Evolutionary conservation across 2,113 vertebrate species (phyloP).

Genomic region (Gasterosteus aculeatus): DNA sequence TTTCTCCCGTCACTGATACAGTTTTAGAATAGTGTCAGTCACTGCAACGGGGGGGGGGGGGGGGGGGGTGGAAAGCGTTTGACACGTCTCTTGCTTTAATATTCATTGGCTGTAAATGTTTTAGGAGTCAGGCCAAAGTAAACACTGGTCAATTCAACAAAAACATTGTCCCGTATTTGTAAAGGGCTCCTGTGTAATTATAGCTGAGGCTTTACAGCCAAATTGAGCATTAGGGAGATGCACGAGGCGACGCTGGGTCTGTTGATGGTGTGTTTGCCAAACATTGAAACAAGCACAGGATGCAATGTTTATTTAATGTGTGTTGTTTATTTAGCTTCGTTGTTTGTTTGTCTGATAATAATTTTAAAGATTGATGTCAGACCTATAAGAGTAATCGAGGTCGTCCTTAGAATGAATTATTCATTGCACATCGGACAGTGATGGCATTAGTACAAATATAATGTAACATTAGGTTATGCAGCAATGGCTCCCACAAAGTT

Average conservation of each 20-base stretch:
- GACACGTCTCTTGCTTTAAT: conserved; percentile 47
- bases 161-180: conserved; percentile 50
- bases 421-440: background rate
- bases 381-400: background rate
- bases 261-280: conserved; percentile 48
- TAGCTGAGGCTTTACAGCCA: conserved; percentile 47
- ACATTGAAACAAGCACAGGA: conserved; percentile 16
- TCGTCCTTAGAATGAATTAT: background rate
- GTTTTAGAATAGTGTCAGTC: conserved; percentile 13
- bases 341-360: conserved; percentile 19
- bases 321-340: conserved; percentile 15
- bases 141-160: conserved; percentile 58
- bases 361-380: conserved; percentile 17
- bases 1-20: conserved; percentile 25
- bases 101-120: conserved; percentile 69
- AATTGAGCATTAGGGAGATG: conserved; percentile 66
- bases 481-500: background rate
- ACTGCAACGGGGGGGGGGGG: background rate
- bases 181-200: conserved; percentile 61
- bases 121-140: conserved; percentile 57
- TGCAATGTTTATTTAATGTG: background rate
- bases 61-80: background rate
- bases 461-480: background rate
- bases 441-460: conserved; percentile 15
- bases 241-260: conserved; percentile 35